Evolutionary conservation across 2,113 vertebrate genomes (phyloP).

Genomic region (Laticauda laticaudata): DNA sequence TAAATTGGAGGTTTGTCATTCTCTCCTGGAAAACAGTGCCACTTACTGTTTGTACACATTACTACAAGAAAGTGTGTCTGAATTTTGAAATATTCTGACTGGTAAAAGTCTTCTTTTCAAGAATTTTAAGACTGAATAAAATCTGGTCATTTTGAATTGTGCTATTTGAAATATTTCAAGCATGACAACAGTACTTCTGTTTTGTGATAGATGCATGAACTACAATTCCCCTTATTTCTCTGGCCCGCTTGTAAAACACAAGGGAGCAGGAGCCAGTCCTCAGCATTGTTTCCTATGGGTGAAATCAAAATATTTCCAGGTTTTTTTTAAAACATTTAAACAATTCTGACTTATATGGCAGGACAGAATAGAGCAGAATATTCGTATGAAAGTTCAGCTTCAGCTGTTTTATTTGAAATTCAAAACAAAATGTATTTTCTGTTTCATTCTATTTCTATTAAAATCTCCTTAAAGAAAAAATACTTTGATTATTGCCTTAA

Average conservation of each 20-base stretch:
- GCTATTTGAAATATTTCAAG: neutral
- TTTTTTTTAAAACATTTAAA: neutral
- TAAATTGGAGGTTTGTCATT: conserved; percentile 1
- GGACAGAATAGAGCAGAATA: neutral
- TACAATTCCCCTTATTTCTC: neutral
- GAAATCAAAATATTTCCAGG: neutral
- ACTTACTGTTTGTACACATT: conserved; percentile 57
- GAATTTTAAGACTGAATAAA: neutral
- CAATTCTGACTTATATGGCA: neutral
- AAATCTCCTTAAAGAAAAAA: no score
- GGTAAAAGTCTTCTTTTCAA: neutral
- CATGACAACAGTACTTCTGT: neutral
- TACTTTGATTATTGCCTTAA: neutral
- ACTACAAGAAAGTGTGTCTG: conserved; percentile 32
- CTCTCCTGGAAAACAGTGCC: conserved; percentile 54
- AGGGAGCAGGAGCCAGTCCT: neutral
- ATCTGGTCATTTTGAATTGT: neutral
- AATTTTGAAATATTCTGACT: neutral
- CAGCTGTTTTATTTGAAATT: neutral
- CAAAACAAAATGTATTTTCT: neutral
- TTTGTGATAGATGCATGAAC: neutral
- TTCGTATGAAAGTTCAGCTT: neutral
- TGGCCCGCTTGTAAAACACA: neutral
- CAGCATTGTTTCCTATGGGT: neutral
- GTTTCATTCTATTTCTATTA: neutral